These are phyloP conservation scores for Petrolisthes manimaculis DNA, from an alignment of 2,888 invertebrate species.

Conservation along the genomic window DNA sequence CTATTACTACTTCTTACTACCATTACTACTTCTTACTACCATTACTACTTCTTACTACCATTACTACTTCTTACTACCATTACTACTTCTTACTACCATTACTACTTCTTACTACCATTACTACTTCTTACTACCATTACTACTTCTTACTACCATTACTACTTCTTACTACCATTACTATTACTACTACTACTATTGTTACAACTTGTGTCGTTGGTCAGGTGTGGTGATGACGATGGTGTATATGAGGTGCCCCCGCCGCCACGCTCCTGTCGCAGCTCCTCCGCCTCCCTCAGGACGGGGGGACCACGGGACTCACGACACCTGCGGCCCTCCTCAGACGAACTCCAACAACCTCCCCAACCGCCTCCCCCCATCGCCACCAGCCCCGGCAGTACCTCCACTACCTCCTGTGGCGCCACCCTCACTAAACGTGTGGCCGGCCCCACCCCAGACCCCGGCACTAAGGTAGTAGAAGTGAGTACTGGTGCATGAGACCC, in stretches of 20 bases:
- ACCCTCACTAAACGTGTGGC: conserved; percentile 21
- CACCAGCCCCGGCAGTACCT: conserved; percentile 36
- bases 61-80: too few relatives aligned
- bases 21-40: too few relatives aligned
- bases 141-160: neutral
- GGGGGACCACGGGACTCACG: conserved; percentile 50
- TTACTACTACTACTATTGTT: neutral
- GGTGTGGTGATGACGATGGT: conserved; percentile 52
- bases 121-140: neutral
- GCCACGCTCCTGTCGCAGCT: conserved; percentile 49
- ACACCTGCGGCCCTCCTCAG: conserved; percentile 50
- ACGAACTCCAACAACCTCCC: conserved; percentile 38
- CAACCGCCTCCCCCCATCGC: conserved; percentile 4
- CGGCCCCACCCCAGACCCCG: conserved; percentile 29
- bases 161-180: neutral
- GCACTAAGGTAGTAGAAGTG: conserved; percentile 63
- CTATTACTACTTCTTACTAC: too few relatives aligned
- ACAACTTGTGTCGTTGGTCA: neutral
- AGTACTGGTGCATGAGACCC: conserved; percentile 58
- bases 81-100: neutral
- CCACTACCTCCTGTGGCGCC: conserved; percentile 28
- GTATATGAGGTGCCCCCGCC: conserved; percentile 53
- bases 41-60: too few relatives aligned
- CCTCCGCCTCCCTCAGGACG: conserved; percentile 48
- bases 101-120: neutral